Evolutionary conservation across 2,888 invertebrate species (phyloP).

Genomic region (Ametastegia equiseti): DNA sequence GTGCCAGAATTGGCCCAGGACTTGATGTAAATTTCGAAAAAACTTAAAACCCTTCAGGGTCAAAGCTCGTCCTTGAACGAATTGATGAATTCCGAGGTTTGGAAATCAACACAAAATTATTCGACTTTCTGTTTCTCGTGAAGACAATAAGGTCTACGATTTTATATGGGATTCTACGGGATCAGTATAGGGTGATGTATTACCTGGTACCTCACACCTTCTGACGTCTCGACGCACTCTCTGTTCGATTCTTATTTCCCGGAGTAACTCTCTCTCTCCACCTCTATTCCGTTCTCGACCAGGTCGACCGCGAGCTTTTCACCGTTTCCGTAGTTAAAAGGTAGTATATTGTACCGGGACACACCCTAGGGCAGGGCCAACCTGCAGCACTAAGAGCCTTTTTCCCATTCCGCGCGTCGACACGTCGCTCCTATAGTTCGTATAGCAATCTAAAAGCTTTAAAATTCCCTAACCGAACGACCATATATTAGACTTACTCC

Average conservation of each 20-base stretch:
- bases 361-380: constrained; percentile 67
- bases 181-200: no score
- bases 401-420: constrained; percentile 53
- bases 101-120: no score
- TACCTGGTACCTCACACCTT: no score
- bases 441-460: constrained; percentile 57
- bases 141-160: no score
- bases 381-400: constrained; percentile 68
- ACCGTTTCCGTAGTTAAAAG: constrained; percentile 63
- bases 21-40: no score
- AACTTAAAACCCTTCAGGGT: no score
- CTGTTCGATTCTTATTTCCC: constrained; percentile 12
- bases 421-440: no score
- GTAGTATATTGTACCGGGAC: constrained; percentile 64
- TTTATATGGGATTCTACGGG: background rate
- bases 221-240: no score
- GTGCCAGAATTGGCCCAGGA: no score
- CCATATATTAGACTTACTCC: background rate
- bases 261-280: background rate
- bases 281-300: constrained; percentile 3
- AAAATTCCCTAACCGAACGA: constrained; percentile 38
- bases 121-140: no score
- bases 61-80: no score
- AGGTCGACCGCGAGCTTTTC: constrained; percentile 37
- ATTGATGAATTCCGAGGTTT: no score